Base-by-base conservation (phyloP, 30 jellyfish, hydroid and myxozoan genomes). In the Aurelia aurita complex sp. Pacific region DNA sequence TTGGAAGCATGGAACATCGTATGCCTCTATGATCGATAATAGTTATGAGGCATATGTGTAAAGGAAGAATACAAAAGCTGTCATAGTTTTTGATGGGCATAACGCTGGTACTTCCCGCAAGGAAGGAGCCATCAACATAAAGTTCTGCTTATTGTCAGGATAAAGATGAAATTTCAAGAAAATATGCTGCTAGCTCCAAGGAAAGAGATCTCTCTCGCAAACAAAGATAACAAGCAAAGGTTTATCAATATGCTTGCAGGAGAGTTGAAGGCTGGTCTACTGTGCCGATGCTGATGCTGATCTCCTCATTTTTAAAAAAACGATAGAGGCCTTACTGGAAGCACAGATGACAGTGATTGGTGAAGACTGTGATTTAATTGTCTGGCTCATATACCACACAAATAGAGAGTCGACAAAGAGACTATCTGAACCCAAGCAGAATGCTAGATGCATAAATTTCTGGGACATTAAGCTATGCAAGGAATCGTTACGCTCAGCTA, bases 301-400 rank as follows among this genome's bases (percentile, higher is more conserved):
- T 80, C 82, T 87, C 72, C 76, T 29, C 50, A 87, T 78, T 87
- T 92, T 87, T 14, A 73, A 87, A 29, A 87, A n/a, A n/a, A n/a
- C n/a, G n/a, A n/a, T n/a, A n/a, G n/a, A n/a, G n/a, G n/a, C n/a
- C n/a, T n/a, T n/a, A 68, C 2, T 61, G 80, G 76, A 76, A 46
- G 80, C 8, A 55, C 81, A 38, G 61, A 68, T 74, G 36, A 91
- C 80, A 1, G 87, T 86, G 71, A 53, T 86, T 29, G 96, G 96
- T 65, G 90, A 86, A 77, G 96, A 74, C 85, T 52, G 74, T 52
- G 85, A 86, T 68, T 51, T 86, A 80, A 66, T 86, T 2, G 69
- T 86, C 38, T 61, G 67, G 71, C 96, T 77, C 52, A n/a, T 64
- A 33, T 68, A 76, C 67, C 82, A 86, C 59, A n/a, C n/a, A n/a